Evolutionary conservation across 2,113 vertebrate genomes (phyloP), one percentile per base, ranked within the genome.

Genomic region (Antechinus stuartii): DNA sequence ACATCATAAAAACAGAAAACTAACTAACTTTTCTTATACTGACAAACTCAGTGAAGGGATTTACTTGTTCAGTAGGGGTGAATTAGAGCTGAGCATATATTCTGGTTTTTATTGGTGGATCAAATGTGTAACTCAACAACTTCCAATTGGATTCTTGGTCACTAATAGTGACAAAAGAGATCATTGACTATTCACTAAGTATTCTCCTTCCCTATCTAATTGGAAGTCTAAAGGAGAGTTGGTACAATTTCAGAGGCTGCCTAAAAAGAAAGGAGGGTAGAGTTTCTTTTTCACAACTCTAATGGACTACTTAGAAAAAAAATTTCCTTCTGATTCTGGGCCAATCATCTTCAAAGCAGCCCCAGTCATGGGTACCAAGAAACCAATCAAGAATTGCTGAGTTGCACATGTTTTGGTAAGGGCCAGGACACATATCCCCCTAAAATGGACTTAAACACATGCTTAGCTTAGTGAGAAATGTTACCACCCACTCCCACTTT

Each of bases 1-100:
- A 93, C 96, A 94, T 57, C 50, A 56, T 2, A 10, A 7, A 54
- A 94, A 94, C 61, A 90, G 90, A 96, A n/a, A 91, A 49, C 50
- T 89, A 76, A 12, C 26, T 57, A 46, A 22, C 89, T n/a, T 91
- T 91, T 90, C 57, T 95, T 76, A 91, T 47, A 95, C 35, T 50
- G 26, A 2, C 26, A 52, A 91, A 94, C 26, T 89, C 47, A n/a
- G 8, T 14, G 8, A 25, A 90, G 4, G 94, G 57, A 54, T 91
- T 94, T 92, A 27, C 25, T 46, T 91, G 90, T 30, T 52, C 26
- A 90, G 22, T 61, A 61, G 57, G 57, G 1, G 14, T n/a, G 4
- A 35, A 16, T 8, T 35, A 11, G 35, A 76, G 35, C 14, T n/a
- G 35, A 35, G 30, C 12, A 12, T n/a, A 14, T 3, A 68, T 68